Percentiles rank a stretch among this genome's conserved stretches.
Evolutionary conservation across 1,140 invertebrate species (phyloP).

Genomic region (Pinna nobilis): DNA sequence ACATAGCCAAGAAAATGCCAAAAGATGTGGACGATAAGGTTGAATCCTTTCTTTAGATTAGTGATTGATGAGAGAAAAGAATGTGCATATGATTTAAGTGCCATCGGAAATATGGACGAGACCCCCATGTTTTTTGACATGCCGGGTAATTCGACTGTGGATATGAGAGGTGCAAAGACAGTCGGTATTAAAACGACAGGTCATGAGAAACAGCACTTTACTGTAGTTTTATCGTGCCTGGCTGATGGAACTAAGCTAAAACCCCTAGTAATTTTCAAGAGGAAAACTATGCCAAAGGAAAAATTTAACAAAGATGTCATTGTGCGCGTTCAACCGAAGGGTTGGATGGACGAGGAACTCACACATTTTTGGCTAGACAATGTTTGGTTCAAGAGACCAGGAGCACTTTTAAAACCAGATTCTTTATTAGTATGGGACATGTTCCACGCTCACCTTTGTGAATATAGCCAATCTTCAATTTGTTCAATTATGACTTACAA

Average conservation of each 20-base stretch:
- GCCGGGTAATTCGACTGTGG: constrained; percentile 42
- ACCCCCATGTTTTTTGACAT: constrained; percentile 25
- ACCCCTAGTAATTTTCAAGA: constrained; percentile 11
- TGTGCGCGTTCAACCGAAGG: too few relatives aligned
- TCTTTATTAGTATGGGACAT: too few relatives aligned
- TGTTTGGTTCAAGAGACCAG: too few relatives aligned
- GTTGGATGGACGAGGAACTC: too few relatives aligned
- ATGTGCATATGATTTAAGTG: constrained; percentile 13
- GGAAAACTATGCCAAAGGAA: constrained; percentile 6
- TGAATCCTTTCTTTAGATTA: constrained; percentile 29
- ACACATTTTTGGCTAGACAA: too few relatives aligned
- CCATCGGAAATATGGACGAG: constrained; percentile 56
- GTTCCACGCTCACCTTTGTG: too few relatives aligned
- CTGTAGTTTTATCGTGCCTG: constrained; percentile 4
- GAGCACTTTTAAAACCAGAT: too few relatives aligned
- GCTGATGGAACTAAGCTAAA: constrained; percentile 19
- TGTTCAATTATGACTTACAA: too few relatives aligned
- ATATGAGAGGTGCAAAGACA: constrained; percentile 36
- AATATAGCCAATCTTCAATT: too few relatives aligned
- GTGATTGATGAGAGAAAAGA: constrained; percentile 28
- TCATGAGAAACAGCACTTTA: constrained; percentile 2
- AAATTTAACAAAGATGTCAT: neutral
- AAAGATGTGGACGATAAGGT: constrained; percentile 38
- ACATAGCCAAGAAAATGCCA: constrained; percentile 48
- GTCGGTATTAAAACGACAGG: neutral